Evolutionary conservation across 2,113 vertebrate species (phyloP).

Genomic region (Perca flavescens): DNA sequence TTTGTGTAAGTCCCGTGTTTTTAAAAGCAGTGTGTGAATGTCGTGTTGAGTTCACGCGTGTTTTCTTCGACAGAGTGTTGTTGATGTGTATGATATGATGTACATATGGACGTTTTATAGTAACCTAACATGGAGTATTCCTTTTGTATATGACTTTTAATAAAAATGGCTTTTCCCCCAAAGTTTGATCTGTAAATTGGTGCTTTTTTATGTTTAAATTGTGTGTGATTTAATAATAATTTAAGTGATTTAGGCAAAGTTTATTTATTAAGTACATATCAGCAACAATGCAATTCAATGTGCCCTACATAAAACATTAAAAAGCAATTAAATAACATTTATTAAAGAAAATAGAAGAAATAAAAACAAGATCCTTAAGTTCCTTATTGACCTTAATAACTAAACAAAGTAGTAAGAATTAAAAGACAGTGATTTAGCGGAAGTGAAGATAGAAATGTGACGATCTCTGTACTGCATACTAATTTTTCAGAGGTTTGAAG

Average conservation of each 20-base stretch:
- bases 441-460: background rate
- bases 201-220: background rate
- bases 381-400: no score
- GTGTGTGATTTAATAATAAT: background rate
- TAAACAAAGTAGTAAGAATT: no score
- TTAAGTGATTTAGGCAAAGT: no score
- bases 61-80: background rate
- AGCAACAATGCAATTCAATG: no score
- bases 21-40: background rate
- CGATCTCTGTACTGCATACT: no score
- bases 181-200: background rate
- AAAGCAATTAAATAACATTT: no score
- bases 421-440: background rate
- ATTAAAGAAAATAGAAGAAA: no score
- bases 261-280: no score
- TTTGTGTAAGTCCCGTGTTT: constrained; percentile 41
- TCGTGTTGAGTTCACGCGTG: no score
- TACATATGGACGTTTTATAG: constrained; percentile 84
- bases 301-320: no score
- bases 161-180: constrained; percentile 78
- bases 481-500: no score
- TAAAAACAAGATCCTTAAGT: no score
- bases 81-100: constrained; percentile 51
- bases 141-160: constrained; percentile 86
- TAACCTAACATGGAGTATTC: constrained; percentile 67